These are phyloP conservation scores for Polyommatus icarus DNA, from an alignment of 2,888 invertebrate species.

Conservation along the genomic window DNA sequence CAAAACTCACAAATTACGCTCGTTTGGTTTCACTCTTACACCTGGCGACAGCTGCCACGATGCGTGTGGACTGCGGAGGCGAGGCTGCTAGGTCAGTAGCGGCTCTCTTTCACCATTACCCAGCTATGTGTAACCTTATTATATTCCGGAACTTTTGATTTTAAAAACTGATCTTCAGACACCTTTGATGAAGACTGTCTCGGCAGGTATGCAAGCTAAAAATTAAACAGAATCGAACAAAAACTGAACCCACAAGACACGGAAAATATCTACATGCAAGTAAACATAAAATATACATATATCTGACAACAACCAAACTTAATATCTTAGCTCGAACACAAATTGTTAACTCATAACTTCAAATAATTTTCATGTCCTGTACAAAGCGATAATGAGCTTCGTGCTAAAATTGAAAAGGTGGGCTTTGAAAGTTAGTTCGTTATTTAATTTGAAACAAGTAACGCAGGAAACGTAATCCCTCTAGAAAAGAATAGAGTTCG, in stretches of 20 bases:
- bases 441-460: slow-evolving; percentile 29
- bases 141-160: not conserved
- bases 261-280: too few species aligned
- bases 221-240: too few species aligned
- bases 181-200: too few species aligned
- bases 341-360: slow-evolving; percentile 34
- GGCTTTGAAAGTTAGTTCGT: slow-evolving; percentile 13
- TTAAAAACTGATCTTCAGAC: not conserved
- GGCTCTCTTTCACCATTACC: slow-evolving; percentile 54
- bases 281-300: not conserved
- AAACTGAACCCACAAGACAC: too few species aligned
- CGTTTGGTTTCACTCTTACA: too few species aligned
- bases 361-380: not conserved
- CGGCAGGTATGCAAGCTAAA: too few species aligned
- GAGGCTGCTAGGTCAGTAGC: slow-evolving; percentile 64
- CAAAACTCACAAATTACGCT: too few species aligned
- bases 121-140: slow-evolving; percentile 56
- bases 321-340: not conserved
- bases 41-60: slow-evolving; percentile 61
- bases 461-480: slow-evolving; percentile 24
- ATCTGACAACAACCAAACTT: not conserved
- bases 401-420: slow-evolving; percentile 4
- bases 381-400: not conserved
- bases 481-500: slow-evolving; percentile 30
- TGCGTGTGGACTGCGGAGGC: slow-evolving; percentile 50